Evolutionary conservation across 2,888 invertebrate species (phyloP).

Genomic region (Limnephilus marmoratus): DNA sequence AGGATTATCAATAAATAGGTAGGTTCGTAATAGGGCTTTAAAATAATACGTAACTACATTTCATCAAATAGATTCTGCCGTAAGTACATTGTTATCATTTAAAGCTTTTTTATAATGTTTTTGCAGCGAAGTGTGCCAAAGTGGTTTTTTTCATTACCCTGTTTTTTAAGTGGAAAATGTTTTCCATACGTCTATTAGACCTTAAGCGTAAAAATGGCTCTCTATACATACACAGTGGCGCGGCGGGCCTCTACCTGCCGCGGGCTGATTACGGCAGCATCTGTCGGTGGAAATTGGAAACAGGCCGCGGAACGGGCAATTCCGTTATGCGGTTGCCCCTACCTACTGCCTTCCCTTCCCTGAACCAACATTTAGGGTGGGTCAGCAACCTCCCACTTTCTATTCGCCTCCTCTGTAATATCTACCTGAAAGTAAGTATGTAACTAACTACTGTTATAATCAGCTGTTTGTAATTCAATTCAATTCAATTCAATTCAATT

Average conservation of each 20-base stretch:
- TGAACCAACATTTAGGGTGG: neutral
- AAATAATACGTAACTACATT: neutral
- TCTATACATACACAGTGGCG: neutral
- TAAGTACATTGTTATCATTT: neutral
- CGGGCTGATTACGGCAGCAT: constrained; percentile 54
- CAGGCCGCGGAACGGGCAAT: constrained; percentile 64
- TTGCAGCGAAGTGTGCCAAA: neutral
- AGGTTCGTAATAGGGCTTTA: too few relatives aligned
- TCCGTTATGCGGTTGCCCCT: constrained; percentile 62
- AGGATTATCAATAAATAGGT: neutral
- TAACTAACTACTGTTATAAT: neutral
- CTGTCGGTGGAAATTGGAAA: constrained; percentile 65
- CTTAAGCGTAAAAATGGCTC: neutral
- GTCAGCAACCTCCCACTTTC: neutral
- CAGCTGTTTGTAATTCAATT: neutral
- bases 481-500: too few relatives aligned
- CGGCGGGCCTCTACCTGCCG: neutral
- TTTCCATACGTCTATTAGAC: neutral
- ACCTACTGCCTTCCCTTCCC: neutral
- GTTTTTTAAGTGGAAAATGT: constrained; percentile 2
- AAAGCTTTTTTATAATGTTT: neutral
- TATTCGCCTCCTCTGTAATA: neutral
- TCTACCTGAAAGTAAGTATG: neutral
- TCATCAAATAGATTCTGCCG: neutral
- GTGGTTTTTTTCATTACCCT: neutral